phyloP scores from a whole-genome alignment of 2,888 invertebrate genomes.

The Hemicrepidius hirtus region DNA sequence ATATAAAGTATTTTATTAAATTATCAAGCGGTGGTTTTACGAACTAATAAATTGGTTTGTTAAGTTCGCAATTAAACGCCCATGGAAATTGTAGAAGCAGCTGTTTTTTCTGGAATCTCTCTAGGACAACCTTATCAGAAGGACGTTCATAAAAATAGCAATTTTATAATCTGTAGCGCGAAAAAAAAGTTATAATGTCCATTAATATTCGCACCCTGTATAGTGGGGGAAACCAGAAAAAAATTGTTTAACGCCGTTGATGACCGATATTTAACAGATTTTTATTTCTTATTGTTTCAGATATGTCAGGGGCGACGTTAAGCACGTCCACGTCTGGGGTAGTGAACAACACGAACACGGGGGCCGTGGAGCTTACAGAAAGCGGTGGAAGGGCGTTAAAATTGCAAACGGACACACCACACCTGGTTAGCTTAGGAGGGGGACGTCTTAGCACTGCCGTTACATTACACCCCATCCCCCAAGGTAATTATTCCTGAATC shows the following conservation, averaged over 20 bases:
- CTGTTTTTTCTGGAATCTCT: background rate
- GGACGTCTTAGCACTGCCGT: slow-evolving; percentile 94
- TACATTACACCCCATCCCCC: slow-evolving; percentile 91
- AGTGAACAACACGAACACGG: slow-evolving; percentile 38
- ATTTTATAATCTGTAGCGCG: no score
- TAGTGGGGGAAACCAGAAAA: no score
- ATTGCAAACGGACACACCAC: slow-evolving; percentile 88
- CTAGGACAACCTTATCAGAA: background rate
- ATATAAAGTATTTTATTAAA: slow-evolving; percentile 11
- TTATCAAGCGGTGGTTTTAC: background rate
- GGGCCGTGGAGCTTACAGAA: slow-evolving; percentile 63
- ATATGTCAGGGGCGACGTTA: slow-evolving; percentile 60
- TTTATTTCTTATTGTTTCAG: slow-evolving; percentile 48
- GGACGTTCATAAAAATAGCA: no score
- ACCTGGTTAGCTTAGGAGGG: slow-evolving; percentile 93
- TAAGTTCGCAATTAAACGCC: background rate
- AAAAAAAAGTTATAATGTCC: no score
- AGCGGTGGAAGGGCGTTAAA: slow-evolving; percentile 76
- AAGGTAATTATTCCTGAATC: slow-evolving; percentile 78
- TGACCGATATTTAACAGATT: no score
- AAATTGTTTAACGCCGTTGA: no score
- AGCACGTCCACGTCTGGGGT: slow-evolving; percentile 37
- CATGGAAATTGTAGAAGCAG: background rate
- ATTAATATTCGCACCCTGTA: no score
- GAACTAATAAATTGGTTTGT: slow-evolving; percentile 8